A percentile compares a stretch with the other conserved stretches of the same genome.
Evolutionary conservation across 2,113 vertebrate genomes (phyloP).

Genomic region (Ariopsis seemanni): DNA sequence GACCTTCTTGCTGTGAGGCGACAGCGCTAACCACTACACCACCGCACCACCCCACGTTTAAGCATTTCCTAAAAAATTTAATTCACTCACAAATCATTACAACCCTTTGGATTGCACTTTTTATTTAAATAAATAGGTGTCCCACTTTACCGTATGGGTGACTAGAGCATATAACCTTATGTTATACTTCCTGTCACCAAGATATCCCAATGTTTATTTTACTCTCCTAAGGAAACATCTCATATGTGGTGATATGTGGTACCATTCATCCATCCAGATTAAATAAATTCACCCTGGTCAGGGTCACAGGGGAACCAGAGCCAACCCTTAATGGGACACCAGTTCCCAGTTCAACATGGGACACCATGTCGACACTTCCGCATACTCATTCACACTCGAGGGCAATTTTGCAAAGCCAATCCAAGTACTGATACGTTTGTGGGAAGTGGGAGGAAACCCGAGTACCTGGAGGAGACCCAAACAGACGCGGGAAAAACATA

Average conservation of each 20-base stretch:
- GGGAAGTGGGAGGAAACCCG: not conserved
- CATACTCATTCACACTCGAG: not conserved
- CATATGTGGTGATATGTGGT: not conserved
- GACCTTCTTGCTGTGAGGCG: too few relatives aligned
- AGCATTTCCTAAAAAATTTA: not conserved
- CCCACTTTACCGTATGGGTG: not conserved
- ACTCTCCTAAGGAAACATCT: not conserved
- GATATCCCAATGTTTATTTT: not conserved
- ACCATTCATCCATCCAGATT: not conserved
- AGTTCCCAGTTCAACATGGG: not conserved
- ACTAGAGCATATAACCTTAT: not conserved
- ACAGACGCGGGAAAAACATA: not conserved
- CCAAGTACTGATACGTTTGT: not conserved
- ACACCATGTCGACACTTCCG: not conserved
- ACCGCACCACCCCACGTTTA: not conserved
- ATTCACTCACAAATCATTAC: not conserved
- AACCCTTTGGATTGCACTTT: not conserved
- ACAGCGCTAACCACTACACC: too few relatives aligned
- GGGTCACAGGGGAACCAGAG: not conserved
- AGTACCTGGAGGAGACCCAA: not conserved
- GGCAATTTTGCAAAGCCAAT: not conserved
- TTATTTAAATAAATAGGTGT: not conserved
- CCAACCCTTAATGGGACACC: not conserved
- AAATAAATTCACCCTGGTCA: not conserved
- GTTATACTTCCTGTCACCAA: not conserved